These are phyloP conservation scores for Empidonax alnorum DNA, from an alignment of 2,113 vertebrate genomes.

Conservation along the genomic window DNA sequence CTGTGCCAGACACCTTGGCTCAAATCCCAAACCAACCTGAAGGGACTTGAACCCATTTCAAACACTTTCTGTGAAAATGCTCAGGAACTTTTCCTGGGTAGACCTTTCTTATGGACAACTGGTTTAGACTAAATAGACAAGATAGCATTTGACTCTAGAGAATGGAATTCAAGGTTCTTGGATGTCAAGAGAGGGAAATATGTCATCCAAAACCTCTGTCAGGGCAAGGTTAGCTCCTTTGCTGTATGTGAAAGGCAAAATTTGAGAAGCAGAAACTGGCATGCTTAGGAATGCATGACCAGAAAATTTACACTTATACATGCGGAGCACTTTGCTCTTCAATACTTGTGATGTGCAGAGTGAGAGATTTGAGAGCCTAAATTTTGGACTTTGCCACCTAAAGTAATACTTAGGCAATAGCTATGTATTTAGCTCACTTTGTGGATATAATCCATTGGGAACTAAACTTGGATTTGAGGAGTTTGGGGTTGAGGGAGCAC, in stretches of 20 bases:
- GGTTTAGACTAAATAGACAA: neutral
- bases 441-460: neutral
- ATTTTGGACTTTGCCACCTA: neutral
- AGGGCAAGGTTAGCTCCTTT: neutral
- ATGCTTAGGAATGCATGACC: neutral
- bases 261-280: neutral
- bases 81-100: neutral
- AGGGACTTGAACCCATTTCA: neutral
- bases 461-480: neutral
- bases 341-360: neutral
- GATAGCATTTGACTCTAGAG: neutral
- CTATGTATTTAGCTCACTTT: neutral
- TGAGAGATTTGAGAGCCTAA: neutral
- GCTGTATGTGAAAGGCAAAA: neutral
- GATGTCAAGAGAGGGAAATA: neutral
- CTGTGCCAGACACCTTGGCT: neutral
- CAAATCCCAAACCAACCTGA: neutral
- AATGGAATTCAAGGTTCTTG: neutral
- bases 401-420: neutral
- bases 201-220: neutral
- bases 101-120: neutral
- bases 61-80: neutral
- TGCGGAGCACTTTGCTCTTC: neutral
- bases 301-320: neutral
- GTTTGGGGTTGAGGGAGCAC: neutral